Percentiles rank a stretch among this genome's conserved stretches.
Conservation (phyloP, 2,113 vertebrate genomes). For the Ceuthmochares aereus region DNA sequence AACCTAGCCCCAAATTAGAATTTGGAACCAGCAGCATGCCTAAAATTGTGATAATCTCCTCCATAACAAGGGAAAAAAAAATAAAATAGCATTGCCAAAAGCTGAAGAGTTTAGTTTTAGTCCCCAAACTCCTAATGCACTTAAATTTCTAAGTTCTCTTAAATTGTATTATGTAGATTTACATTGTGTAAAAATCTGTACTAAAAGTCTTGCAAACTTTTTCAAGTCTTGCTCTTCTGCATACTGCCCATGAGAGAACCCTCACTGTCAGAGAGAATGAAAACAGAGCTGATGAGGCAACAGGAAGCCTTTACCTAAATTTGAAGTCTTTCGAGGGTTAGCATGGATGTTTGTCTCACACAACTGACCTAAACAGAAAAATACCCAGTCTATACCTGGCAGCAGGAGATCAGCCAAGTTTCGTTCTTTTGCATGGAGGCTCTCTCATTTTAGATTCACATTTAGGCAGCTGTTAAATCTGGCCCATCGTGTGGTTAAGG, state of each 20-base stretch:
- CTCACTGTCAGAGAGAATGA: not conserved
- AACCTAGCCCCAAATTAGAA: constrained; percentile 39
- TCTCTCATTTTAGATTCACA: not conserved
- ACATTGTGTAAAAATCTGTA: not conserved
- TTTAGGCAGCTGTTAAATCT: constrained; percentile 52
- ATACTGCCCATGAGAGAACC: not conserved
- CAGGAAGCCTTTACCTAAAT: constrained; percentile 38
- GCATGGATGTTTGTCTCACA: not conserved
- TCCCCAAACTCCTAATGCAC: not conserved
- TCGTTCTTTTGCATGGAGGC: not conserved
- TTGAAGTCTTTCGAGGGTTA: not conserved
- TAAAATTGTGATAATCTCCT: constrained; percentile 54
- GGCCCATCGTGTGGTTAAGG: not conserved
- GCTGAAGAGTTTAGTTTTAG: not conserved
- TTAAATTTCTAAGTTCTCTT: not conserved
- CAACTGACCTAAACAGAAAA: not conserved
- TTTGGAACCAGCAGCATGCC: constrained; percentile 56
- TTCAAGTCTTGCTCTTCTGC: not conserved
- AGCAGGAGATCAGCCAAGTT: not conserved
- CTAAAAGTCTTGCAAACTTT: not conserved
- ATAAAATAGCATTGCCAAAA: constrained; percentile 8
- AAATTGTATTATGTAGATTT: not conserved
- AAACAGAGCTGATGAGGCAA: constrained; percentile 12
- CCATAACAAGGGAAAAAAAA: constrained; percentile 27
- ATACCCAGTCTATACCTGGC: not conserved